Percentiles rank a stretch among this genome's conserved stretches.
phyloP scores from a whole-genome alignment of 1,140 invertebrate genomes.

The Neodiprion pinetum region DNA sequence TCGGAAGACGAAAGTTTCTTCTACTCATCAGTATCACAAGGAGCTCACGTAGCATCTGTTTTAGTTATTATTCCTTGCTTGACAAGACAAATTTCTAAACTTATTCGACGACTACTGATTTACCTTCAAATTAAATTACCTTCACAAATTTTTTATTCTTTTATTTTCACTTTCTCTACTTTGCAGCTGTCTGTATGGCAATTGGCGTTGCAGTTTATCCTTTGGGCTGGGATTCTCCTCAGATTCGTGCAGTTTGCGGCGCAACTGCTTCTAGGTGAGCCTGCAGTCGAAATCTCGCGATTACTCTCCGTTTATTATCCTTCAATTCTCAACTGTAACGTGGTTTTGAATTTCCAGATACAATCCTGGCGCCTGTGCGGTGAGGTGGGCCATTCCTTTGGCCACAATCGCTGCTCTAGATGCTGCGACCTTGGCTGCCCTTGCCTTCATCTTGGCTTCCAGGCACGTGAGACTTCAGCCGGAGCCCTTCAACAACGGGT shows the following conservation, averaged over 20 bases:
- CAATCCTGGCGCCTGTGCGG: constrained; percentile 79
- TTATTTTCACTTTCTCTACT: constrained; percentile 26
- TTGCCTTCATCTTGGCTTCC: constrained; percentile 94
- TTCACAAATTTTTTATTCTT: no score
- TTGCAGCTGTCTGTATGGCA: constrained; percentile 81
- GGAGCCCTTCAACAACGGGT: constrained; percentile 75
- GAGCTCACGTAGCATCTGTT: no score
- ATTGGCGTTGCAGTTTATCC: constrained; percentile 90
- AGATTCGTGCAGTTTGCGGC: constrained; percentile 87
- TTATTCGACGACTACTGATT: no score
- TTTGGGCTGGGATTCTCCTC: constrained; percentile 86
- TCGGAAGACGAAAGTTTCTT: neutral
- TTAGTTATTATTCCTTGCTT: no score
- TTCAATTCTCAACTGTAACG: constrained; percentile 8
- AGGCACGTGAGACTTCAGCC: constrained; percentile 85
- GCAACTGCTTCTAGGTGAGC: constrained; percentile 74
- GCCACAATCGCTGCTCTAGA: constrained; percentile 93
- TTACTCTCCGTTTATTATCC: neutral
- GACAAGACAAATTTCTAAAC: no score
- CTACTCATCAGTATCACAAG: no score
- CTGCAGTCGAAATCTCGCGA: neutral
- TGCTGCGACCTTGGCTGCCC: constrained; percentile 84
- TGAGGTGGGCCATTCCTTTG: constrained; percentile 95
- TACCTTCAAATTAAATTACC: no score
- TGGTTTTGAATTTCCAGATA: constrained; percentile 56